Evolutionary conservation across 1,140 invertebrate species (phyloP), one percentile per base, ranked within the genome.

Genomic region (Drosophila elegans): DNA sequence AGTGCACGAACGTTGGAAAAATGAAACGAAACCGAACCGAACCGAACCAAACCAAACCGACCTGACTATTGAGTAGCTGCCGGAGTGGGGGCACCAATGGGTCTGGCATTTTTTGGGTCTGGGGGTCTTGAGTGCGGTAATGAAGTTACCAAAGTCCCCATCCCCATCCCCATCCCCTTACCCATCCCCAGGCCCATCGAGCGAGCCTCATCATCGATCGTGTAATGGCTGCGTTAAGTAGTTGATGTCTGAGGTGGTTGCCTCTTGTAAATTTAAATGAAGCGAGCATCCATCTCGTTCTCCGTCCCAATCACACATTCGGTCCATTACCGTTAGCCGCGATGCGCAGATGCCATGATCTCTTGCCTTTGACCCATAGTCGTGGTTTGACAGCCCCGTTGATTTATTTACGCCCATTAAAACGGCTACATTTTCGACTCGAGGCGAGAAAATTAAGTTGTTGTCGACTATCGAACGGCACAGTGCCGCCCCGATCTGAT

Each of bases 221-320:
- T 89, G 84, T 89, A 89, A 89, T 89, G 84, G 84, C 73, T 90
- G 74, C 84, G 84, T 89, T 89, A 89, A 89, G 84, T 89, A 89
- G 84, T 89, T 80, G 84, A 89, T 74, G 85, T 74, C 68, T 57
- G 53, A 46, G 62, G 52, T 64, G 60, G 52, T 62, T 78, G 63
- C 76, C 80, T 80, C 84, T 89, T 83, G 84, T 89, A 90, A 89
- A 89, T 89, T 89, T 89, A 89, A 90, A 90, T 89, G 82, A 90
- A 84, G 80, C 72, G 69, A 56, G 57, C 77, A 81, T 66, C 53
- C 71, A 61, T 39, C 54, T 62, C 29, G 44, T 36, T 36, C 32
- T 55, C 56, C 48, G 21, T 59, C 41, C 60, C 41, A 75, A 52
- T 62, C 46, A 59, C 34, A 60, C 21, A 76, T 27, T 54, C 34